These are phyloP conservation scores for Orthosia gracilis DNA, from an alignment of 2,888 invertebrate species.

Conservation along the genomic window DNA sequence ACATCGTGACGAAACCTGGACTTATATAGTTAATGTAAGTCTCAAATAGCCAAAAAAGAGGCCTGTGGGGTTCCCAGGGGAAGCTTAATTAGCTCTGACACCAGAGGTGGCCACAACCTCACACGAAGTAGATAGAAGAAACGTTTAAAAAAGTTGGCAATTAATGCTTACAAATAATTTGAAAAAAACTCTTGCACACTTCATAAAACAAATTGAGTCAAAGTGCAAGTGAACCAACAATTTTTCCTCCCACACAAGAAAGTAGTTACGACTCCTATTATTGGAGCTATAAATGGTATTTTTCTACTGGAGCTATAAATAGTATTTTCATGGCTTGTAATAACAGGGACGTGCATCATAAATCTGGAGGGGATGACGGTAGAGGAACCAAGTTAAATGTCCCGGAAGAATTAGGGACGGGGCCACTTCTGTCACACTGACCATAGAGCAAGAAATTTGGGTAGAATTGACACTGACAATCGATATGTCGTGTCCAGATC, in stretches of 20 bases:
- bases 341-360: conserved; percentile 56
- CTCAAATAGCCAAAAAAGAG: no score
- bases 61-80: no score
- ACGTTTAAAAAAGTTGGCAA: no score
- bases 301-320: conserved; percentile 44
- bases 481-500: no score
- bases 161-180: no score
- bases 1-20: no score
- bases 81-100: no score
- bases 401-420: conserved; percentile 69
- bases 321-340: conserved; percentile 56
- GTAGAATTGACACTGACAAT: not conserved
- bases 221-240: not conserved
- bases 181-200: no score
- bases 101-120: no score
- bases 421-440: conserved; percentile 52
- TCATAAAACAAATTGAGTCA: not conserved
- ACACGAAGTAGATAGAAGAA: no score
- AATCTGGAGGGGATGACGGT: conserved; percentile 56
- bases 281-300: conserved; percentile 50
- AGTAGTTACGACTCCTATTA: conserved; percentile 7
- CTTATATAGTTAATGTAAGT: no score
- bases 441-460: conserved; percentile 2
- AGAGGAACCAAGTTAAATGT: conserved; percentile 68
- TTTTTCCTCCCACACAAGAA: not conserved